These are phyloP conservation scores for Tyria jacobaeae DNA, from an alignment of 2,888 invertebrate genomes.

Conservation along the genomic window DNA sequence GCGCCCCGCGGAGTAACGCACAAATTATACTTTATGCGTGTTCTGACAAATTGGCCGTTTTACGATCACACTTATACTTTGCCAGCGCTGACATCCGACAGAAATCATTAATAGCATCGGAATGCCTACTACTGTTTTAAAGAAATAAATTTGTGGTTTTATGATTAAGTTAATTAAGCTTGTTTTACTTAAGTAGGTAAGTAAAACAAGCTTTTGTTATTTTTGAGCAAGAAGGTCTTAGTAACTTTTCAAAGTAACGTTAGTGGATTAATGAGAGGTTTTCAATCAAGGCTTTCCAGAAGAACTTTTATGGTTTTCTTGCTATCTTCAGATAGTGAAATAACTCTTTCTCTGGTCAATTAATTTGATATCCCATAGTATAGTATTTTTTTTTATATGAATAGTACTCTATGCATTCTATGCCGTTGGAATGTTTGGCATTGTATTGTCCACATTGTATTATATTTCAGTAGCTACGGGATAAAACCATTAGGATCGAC, in stretches of 20 bases:
- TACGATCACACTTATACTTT: constrained; percentile 48
- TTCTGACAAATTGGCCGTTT: constrained; percentile 75
- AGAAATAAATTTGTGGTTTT: constrained; percentile 17
- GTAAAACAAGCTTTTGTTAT: background rate
- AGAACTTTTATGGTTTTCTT: background rate
- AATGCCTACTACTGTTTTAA: constrained; percentile 33
- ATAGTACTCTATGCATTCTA: too few relatives aligned
- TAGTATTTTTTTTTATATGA: too few relatives aligned
- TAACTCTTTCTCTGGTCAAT: too few relatives aligned
- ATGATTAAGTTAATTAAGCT: constrained; percentile 6
- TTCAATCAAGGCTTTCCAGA: background rate
- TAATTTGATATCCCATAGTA: too few relatives aligned
- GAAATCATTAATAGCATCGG: constrained; percentile 29
- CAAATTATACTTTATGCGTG: constrained; percentile 68
- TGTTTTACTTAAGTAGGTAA: constrained; percentile 10
- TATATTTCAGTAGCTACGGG: too few relatives aligned
- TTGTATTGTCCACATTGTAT: too few relatives aligned
- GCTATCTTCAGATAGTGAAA: too few relatives aligned
- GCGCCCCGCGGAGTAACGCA: constrained; percentile 49
- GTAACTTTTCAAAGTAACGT: background rate
- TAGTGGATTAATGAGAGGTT: background rate
- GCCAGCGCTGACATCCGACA: constrained; percentile 31
- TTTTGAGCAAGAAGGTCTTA: background rate
- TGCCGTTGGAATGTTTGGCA: too few relatives aligned
- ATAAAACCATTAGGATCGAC: too few relatives aligned